Conservation (phyloP, 2,888 invertebrate species). For the Synanthedon formicaeformis region DNA sequence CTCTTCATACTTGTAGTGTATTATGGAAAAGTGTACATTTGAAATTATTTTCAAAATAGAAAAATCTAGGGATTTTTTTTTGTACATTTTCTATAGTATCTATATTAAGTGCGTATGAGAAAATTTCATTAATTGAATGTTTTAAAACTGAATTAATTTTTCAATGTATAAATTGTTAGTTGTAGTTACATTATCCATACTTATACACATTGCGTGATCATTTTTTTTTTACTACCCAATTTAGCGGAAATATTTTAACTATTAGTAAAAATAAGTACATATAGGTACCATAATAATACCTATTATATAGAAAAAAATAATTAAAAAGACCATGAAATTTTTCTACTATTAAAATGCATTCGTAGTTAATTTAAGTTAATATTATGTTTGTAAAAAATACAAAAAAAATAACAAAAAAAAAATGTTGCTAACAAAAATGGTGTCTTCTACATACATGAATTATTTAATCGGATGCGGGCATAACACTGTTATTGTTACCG, state of each 20-base stretch:
- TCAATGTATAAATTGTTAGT: background rate
- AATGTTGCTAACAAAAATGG: constrained; percentile 67
- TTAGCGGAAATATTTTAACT: background rate
- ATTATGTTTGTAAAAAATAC: constrained; percentile 54
- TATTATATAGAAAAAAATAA: constrained; percentile 2
- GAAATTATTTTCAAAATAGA: no score
- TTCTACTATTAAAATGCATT: constrained; percentile 45
- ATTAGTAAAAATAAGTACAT: background rate
- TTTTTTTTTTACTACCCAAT: background rate
- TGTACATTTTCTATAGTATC: no score
- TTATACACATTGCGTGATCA: background rate
- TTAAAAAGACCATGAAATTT: constrained; percentile 51
- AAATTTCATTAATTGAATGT: background rate
- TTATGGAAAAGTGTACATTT: no score
- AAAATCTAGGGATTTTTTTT: no score
- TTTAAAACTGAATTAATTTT: background rate
- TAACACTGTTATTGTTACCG: constrained; percentile 49
- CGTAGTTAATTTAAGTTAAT: constrained; percentile 57
- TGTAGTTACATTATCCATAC: background rate
- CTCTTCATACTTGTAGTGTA: no score
- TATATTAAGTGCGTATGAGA: no score
- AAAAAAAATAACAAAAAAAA: constrained; percentile 44
- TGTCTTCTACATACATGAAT: constrained; percentile 54
- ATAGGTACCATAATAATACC: background rate
- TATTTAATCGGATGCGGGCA: constrained; percentile 47